Percentiles rank a stretch among this genome's conserved stretches.
Conservation (phyloP, 2,797 vertebrate species). For the Sphaeramia orbicularis region DNA sequence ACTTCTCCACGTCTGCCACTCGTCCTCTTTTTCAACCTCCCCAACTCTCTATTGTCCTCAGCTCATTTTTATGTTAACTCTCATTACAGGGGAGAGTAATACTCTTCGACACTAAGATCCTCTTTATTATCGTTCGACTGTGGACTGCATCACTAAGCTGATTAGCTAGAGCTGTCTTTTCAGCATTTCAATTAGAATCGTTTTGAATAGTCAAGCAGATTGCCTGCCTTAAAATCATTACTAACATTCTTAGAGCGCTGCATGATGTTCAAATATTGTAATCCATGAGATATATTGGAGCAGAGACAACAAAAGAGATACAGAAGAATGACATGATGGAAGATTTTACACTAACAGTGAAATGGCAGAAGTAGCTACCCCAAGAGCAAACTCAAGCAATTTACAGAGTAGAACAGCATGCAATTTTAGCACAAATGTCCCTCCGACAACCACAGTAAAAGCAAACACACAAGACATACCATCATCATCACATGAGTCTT, state of each 20-base stretch:
- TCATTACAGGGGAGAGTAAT: slow-evolving; percentile 74
- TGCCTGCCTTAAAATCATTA: slow-evolving; percentile 63
- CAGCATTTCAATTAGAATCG: slow-evolving; percentile 79
- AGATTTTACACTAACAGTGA: slow-evolving; percentile 46
- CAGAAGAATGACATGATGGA: slow-evolving; percentile 56
- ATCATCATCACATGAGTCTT: too few species aligned
- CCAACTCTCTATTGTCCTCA: slow-evolving; percentile 59
- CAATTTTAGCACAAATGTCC: slow-evolving; percentile 45
- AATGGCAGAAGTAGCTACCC: slow-evolving; percentile 14
- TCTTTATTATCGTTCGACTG: slow-evolving; percentile 77
- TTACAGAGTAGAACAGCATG: slow-evolving; percentile 39
- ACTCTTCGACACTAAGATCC: slow-evolving; percentile 72
- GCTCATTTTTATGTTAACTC: slow-evolving; percentile 65
- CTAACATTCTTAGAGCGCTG: slow-evolving; percentile 54
- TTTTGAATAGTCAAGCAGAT: slow-evolving; percentile 67
- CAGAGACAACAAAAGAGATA: slow-evolving; percentile 36
- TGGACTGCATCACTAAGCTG: slow-evolving; percentile 80
- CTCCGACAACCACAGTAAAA: slow-evolving; percentile 49
- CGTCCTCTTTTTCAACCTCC: slow-evolving; percentile 26
- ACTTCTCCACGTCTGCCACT: slow-evolving; percentile 17
- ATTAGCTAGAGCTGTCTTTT: slow-evolving; percentile 78
- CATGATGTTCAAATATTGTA: slow-evolving; percentile 56
- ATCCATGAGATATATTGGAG: slow-evolving; percentile 64
- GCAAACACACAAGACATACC: slow-evolving; percentile 7
- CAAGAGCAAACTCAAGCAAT: slow-evolving; percentile 30